Evolutionary conservation across 2,888 invertebrate species (phyloP), one percentile per base, ranked within the genome.

Genomic region (Chaetoderma sp.): DNA sequence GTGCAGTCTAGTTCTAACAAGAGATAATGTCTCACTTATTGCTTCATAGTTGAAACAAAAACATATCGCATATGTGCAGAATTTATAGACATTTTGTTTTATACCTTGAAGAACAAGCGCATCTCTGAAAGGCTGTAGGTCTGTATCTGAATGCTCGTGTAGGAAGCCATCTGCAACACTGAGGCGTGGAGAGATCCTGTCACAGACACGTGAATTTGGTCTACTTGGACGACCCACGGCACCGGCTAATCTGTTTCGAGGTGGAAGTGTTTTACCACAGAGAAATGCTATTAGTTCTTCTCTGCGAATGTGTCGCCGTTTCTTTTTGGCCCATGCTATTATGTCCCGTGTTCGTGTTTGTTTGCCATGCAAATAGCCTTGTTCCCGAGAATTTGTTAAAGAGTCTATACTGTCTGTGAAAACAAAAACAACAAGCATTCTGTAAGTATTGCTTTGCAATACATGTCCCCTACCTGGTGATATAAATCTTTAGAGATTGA

Each of bases 251-350:
- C 75, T 67, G 30, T 69, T 67, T n/a, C 81, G 70, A 21, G 90
- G 89, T 68, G 92, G 92, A 65, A 90, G 89, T 58, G 72, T 80
- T 73, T 83, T 84, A 39, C 93, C 93, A 76, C 92, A 90, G 65
- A 93, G 89, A 88, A 92, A 93, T 21, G 93, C 92, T 77, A 93
- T 87, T 28, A 93, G 88, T 82, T 93, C 93, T 80, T 93, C 93
- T 44, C 93, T 88, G 28, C 92, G 89, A 75, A 93, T 93, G 84
- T 91, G 89, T 74, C 92, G 89, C 74, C 92, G 89, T 57, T 82
- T 75, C 86, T 92, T 93, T 73, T 90, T 89, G 18, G 91, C 92
- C 93, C 93, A 93, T 78, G 91, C 91, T 76, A 93, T 89, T 78
- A 93, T 86, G 87, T 93, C 93, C 84, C 90, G 90, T 80, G 91